These are phyloP conservation scores for Lithophane socia DNA, from an alignment of 2,888 invertebrate species.

Conservation along the genomic window DNA sequence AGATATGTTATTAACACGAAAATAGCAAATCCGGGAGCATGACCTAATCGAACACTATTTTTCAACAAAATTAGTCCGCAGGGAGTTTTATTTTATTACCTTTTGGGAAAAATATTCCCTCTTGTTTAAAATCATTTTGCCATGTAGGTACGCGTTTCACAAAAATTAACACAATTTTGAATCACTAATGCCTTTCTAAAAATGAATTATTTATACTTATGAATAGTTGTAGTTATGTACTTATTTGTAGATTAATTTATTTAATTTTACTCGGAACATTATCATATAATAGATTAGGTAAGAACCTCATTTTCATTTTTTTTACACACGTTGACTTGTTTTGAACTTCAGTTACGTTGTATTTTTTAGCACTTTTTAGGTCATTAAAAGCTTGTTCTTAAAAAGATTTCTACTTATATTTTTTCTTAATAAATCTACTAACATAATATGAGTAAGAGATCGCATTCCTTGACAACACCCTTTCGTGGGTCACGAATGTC, in stretches of 20 bases:
- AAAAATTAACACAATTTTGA: background rate
- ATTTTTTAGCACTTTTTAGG: too few species aligned
- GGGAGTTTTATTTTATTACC: background rate
- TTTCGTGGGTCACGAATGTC: background rate
- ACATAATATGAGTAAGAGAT: background rate
- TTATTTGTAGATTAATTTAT: background rate
- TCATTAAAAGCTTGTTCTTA: too few species aligned
- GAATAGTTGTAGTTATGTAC: background rate
- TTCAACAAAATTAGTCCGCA: background rate
- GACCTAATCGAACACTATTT: background rate
- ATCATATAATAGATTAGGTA: background rate
- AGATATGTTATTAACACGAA: conserved; percentile 10
- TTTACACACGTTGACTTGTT: conserved; percentile 4
- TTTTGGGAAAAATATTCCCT: background rate
- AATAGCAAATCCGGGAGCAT: conserved; percentile 28
- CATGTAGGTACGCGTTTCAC: background rate
- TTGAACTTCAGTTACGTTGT: background rate
- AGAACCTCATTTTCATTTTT: background rate
- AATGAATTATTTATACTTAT: background rate
- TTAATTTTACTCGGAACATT: background rate
- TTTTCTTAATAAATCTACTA: background rate
- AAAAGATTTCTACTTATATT: too few species aligned
- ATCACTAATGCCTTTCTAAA: background rate
- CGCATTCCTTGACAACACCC: conserved; percentile 3
- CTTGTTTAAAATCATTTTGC: background rate